Evolutionary conservation across 2,113 vertebrate species (phyloP).

Genomic region (Pungitius pungitius): DNA sequence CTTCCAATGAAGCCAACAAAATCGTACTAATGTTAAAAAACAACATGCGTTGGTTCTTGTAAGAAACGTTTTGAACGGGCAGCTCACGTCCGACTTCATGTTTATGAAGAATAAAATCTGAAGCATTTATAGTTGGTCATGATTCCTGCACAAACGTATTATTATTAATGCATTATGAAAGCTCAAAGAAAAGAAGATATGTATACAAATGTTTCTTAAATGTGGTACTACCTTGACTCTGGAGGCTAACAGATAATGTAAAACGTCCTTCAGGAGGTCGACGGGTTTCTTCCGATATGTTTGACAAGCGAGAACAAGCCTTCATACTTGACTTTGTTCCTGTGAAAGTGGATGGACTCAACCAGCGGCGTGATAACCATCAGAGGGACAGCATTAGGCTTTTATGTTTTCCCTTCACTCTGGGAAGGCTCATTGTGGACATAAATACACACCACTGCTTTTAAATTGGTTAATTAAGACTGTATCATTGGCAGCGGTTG

Average conservation of each 20-base stretch:
- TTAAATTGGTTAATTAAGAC: slow-evolving; percentile 80
- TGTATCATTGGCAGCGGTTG: slow-evolving; percentile 75
- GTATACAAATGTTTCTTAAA: no score
- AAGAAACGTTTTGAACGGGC: neutral
- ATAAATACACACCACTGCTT: slow-evolving; percentile 72
- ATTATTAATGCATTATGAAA: neutral
- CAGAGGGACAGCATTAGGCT: slow-evolving; percentile 50
- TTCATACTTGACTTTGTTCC: slow-evolving; percentile 11
- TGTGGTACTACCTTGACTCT: no score
- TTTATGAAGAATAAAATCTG: neutral
- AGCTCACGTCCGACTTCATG: neutral
- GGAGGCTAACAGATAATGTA: no score
- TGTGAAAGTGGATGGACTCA: neutral
- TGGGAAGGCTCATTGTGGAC: slow-evolving; percentile 69
- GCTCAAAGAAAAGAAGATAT: no score
- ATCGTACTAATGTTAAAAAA: neutral
- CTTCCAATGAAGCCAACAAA: neutral
- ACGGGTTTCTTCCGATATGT: neutral
- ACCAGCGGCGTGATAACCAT: slow-evolving; percentile 47
- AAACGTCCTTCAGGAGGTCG: slow-evolving; percentile 7
- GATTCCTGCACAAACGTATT: neutral
- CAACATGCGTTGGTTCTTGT: neutral
- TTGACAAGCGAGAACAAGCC: slow-evolving; percentile 9
- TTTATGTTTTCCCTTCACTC: slow-evolving; percentile 64
- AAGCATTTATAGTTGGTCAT: neutral